Base-by-base conservation (phyloP, 2,888 invertebrate genomes). In the Sipunculus nudus region DNA sequence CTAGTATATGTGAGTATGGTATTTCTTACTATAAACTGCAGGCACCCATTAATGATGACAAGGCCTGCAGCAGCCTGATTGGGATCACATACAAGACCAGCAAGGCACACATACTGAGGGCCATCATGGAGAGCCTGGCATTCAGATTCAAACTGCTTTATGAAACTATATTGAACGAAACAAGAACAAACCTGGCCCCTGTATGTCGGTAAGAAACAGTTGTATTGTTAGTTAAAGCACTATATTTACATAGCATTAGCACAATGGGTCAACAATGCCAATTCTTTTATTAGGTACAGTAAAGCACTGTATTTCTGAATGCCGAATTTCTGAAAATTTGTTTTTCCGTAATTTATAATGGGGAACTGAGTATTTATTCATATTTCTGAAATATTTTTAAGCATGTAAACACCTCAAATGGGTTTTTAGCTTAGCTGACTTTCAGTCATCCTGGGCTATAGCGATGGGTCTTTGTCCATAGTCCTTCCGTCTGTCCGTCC, bases 121-220 rank as follows among this genome's bases (percentile, higher is more conserved):
- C 98, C 0, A 91, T 95, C 0, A 86, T 98, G 35, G 96, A 98
- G 85, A 92, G 96, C 0, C 92, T 98, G 2, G 95, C 96, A 74
- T 98, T 94, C 81, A 95, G 98, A 92, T 21, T 94, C 31, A 88
- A 90, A 21, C 89, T 94, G 71, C 87, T 96, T 19, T 92, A 90
- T 75, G 86, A 63, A n/a, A 65, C 67, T 6, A 47, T 65, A 8
- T 45, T 58, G 10, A 38, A 49, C 5, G 69, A 69, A 38, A 64
- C 59, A 29, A 48, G 35, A 21, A 58, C 53, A 2, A 43, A 52
- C 13, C 54, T 66, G 29, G 39, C 65, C 6, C 40, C 45, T n/a
- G 28, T 50, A 1, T 48, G 63, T 31, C 56, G 41, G 65, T 61
- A 50, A 41, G 59, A n/a, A 28, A 21, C 10, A 21, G 43, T 43